phyloP scores from a whole-genome alignment of 2,113 vertebrate species.

The Mesembrinibis cayennensis region DNA sequence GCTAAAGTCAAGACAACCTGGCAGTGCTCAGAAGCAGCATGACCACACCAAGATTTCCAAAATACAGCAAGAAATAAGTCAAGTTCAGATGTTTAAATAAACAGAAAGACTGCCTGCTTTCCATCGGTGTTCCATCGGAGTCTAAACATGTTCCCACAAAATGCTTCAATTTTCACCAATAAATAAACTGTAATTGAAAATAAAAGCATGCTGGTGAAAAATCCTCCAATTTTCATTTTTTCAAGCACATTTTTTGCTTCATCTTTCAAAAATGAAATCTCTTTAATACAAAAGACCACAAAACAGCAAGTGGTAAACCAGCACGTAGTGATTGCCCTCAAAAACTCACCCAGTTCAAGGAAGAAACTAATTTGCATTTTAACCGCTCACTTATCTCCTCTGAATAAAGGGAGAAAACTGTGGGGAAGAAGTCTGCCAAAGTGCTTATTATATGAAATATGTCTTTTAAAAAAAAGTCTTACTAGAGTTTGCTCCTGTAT shows the following conservation, averaged over 20 bases:
- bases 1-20: background rate
- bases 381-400: background rate
- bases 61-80: background rate
- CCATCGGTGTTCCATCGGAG: background rate
- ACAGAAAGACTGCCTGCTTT: background rate
- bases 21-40: rapidly evolving
- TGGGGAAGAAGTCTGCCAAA: background rate
- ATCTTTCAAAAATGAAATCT: background rate
- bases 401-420: background rate
- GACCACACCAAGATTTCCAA: background rate
- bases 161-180: background rate
- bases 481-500: background rate
- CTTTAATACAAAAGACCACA: background rate
- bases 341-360: background rate
- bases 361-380: background rate
- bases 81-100: background rate
- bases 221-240: background rate
- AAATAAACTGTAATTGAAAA: background rate
- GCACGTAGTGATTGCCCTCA: background rate
- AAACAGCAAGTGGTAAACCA: slow-evolving; percentile 15
- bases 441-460: background rate
- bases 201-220: background rate
- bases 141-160: background rate
- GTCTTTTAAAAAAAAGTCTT: background rate
- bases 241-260: background rate